phyloP scores from a whole-genome alignment of 2,888 invertebrate species.

The Mythimna loreyi region DNA sequence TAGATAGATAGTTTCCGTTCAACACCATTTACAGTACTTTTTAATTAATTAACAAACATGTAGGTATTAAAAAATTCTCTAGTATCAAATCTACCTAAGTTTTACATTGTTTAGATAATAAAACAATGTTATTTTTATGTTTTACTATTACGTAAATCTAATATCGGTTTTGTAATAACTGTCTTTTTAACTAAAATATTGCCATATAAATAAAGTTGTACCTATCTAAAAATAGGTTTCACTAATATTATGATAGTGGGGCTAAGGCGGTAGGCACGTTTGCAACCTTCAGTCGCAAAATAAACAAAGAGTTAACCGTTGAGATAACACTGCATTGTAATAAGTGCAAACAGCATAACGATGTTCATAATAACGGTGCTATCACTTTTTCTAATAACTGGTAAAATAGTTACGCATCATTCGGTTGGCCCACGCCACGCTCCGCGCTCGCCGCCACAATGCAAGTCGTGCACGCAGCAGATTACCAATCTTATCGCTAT shows the following conservation, averaged over 20 bases:
- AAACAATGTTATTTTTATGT: background rate
- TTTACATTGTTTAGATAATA: background rate
- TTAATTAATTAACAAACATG: background rate
- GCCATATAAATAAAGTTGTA: background rate
- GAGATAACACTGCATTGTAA: constrained; percentile 37
- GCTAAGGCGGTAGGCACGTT: background rate
- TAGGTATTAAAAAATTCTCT: background rate
- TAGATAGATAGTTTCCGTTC: too few species aligned
- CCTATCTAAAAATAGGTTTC: constrained; percentile 1
- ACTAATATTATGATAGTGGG: constrained; percentile 9
- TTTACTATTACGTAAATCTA: constrained; percentile 3
- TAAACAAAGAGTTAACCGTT: constrained; percentile 30
- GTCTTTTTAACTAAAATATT: constrained; percentile 23
- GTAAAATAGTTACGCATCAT: constrained; percentile 63
- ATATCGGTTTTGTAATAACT: constrained; percentile 2
- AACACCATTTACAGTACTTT: too few species aligned
- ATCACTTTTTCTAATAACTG: constrained; percentile 58
- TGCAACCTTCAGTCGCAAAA: constrained; percentile 46
- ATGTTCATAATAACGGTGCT: constrained; percentile 58
- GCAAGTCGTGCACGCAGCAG: constrained; percentile 68
- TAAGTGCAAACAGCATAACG: constrained; percentile 25
- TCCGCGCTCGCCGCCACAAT: constrained; percentile 54
- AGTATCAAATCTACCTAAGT: background rate
- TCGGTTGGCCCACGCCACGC: constrained; percentile 41
- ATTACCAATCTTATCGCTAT: constrained; percentile 80